Evolutionary conservation across 2,888 invertebrate species (phyloP), one percentile per base, ranked within the genome.

Genomic region (Agrilus cyanescens): DNA sequence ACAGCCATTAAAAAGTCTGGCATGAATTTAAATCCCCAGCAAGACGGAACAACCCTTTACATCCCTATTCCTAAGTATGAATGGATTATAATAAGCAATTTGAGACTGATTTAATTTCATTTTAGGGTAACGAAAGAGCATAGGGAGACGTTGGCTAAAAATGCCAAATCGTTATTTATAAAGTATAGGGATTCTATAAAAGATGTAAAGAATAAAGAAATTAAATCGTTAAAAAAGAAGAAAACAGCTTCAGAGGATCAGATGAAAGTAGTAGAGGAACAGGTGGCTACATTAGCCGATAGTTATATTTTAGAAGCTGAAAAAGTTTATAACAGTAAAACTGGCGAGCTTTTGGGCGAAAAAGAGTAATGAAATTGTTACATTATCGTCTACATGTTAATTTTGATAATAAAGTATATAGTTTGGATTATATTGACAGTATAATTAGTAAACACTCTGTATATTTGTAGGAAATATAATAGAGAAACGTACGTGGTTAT

Each of bases 11-110:
- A 73, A 41, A 76, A 76, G 31, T 89, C 90, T 45, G 91, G 93
- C 8, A 77, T 95, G 73, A 91, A 91, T 65, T 68, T 95, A 42
- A 94, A 89, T 69, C 91, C 94, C 0, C 94, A 95, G 61, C 91
- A 93, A 65, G 95, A 96, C 61, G 93, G 93, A 15, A 91, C 89
- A 2, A 87, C 85, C 2, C 66, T 96, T 37, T 94, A 78, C 65
- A 74, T 96, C 40, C 86, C 89, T 31, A 76, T 93, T 51, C 91
- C 94, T 10, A 93, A 90, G 82, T 82, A 71, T 71, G 69, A 59
- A 34, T 31, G 8, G 16, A 10, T 12, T 32, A 20, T n/a, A 12
- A 32, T 18, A 4, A 30, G 43, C 37, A 38, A 38, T 25, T 40
- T 14, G n/a, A 35, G 15, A 37, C n/a, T 31, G 12, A 31, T 44